These are phyloP conservation scores for Myotis daubentonii DNA, from an alignment of 2,797 vertebrate genomes.

Conservation along the genomic window DNA sequence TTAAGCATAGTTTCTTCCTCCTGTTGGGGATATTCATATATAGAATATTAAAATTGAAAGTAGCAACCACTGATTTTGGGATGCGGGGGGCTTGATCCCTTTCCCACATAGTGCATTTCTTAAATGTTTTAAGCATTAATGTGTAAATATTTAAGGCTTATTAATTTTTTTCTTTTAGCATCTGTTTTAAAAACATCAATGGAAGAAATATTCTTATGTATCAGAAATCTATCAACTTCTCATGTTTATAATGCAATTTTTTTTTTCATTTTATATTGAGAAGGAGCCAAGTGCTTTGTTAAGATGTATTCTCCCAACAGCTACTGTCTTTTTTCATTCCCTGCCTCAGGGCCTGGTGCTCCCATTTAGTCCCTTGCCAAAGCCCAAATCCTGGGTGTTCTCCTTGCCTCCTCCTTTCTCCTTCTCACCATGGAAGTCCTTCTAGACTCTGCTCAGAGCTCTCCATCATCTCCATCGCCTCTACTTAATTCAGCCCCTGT, in stretches of 20 bases:
- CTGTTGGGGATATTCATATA: conserved; percentile 60
- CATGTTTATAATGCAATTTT: not conserved
- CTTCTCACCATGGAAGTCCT: not conserved
- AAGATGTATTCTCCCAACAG: not conserved
- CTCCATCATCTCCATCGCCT: not conserved
- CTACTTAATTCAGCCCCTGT: not conserved
- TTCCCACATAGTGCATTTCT: conserved; percentile 6
- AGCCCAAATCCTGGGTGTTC: not conserved
- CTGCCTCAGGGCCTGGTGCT: not conserved
- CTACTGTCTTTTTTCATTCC: not conserved
- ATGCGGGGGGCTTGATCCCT: not conserved
- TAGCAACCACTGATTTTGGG: conserved; percentile 23
- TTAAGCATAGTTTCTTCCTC: conserved; percentile 58
- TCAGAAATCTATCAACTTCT: not conserved
- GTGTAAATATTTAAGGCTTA: conserved; percentile 59
- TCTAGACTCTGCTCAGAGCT: not conserved
- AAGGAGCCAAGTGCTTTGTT: conserved; percentile 11
- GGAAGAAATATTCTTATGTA: conserved; percentile 6
- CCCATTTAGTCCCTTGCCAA: not conserved
- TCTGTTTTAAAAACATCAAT: conserved; percentile 21
- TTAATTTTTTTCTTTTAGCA: conserved; percentile 23
- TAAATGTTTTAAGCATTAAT: conserved; percentile 40
- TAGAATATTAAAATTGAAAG: conserved; percentile 67
- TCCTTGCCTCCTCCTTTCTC: not conserved
- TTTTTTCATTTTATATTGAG: conserved; percentile 41